Evolutionary conservation across 2,888 invertebrate species (phyloP).

Genomic region (Lacanobia oleracea): DNA sequence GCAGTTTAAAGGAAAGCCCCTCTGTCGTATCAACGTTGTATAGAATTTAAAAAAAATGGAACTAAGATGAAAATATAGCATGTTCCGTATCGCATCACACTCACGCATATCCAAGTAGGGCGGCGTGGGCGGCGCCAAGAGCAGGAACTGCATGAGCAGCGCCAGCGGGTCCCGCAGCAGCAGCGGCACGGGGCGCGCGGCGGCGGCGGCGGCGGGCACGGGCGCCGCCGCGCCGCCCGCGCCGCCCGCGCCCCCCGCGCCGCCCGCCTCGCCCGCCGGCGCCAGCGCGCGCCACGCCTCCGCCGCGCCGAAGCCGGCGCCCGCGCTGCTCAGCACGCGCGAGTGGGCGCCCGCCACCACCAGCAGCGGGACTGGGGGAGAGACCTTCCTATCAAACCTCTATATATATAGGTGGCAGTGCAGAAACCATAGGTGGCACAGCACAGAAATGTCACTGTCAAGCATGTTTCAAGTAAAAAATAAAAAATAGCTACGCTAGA

Average conservation of each 20-base stretch:
- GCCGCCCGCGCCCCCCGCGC: conserved; percentile 63
- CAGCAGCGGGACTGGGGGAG: conserved; percentile 94
- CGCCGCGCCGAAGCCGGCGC: conserved; percentile 73
- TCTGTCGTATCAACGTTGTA: no score
- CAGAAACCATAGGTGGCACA: no score
- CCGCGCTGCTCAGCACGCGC: conserved; percentile 67
- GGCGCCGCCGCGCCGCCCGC: conserved; percentile 65
- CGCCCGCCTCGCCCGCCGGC: conserved; percentile 43
- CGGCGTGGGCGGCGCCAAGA: conserved; percentile 95
- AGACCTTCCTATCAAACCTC: no score
- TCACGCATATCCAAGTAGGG: conserved; percentile 93
- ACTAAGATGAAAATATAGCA: no score
- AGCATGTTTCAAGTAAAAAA: no score
- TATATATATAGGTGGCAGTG: no score
- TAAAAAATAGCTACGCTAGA: no score
- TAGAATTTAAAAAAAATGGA: no score
- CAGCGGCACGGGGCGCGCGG: conserved; percentile 92
- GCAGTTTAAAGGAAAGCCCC: no score
- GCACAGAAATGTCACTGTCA: no score
- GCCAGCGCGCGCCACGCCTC: conserved; percentile 72
- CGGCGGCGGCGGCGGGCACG: conserved; percentile 40
- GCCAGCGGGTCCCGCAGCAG: conserved; percentile 96
- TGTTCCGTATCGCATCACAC: no score
- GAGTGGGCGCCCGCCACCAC: conserved; percentile 91
- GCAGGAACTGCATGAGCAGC: conserved; percentile 95